These are phyloP conservation scores for Aleadryas rufinucha DNA, from an alignment of 2,113 vertebrate genomes.

Conservation along the genomic window DNA sequence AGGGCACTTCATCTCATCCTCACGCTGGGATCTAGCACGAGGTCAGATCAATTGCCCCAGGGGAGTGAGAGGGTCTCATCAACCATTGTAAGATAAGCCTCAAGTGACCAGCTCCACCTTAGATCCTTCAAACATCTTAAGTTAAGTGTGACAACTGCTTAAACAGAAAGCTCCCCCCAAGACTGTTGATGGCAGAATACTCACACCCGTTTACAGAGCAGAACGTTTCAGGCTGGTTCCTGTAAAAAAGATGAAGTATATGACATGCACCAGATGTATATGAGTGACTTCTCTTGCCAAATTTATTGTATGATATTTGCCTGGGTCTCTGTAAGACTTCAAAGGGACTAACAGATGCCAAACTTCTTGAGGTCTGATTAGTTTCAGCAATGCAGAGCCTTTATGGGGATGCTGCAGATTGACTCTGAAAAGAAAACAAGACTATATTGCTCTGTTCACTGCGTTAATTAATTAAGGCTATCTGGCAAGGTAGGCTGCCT, in stretches of 20 bases:
- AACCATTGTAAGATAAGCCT: neutral
- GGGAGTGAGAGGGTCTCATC: neutral
- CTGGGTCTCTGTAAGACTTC: conserved; percentile 13
- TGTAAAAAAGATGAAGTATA: neutral
- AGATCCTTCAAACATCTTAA: neutral
- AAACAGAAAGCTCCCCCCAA: neutral
- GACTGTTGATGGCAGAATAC: neutral
- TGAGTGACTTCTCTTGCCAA: neutral
- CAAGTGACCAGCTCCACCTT: accelerated
- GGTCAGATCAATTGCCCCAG: neutral
- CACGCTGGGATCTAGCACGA: accelerated
- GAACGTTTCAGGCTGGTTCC: neutral
- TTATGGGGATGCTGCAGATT: neutral
- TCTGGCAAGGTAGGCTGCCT: neutral
- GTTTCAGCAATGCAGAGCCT: neutral
- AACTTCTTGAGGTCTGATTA: conserved; percentile 7
- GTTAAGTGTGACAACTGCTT: neutral
- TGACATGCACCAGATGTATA: neutral
- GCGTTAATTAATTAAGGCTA: conserved; percentile 18
- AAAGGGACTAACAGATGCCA: conserved; percentile 1
- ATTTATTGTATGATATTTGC: neutral
- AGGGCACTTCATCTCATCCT: neutral
- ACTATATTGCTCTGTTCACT: neutral
- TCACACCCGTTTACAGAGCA: neutral
- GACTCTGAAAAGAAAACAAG: neutral